These are phyloP conservation scores for Boulengeromyrus knoepffleri DNA, from an alignment of 2,113 vertebrate genomes.

Conservation along the genomic window DNA sequence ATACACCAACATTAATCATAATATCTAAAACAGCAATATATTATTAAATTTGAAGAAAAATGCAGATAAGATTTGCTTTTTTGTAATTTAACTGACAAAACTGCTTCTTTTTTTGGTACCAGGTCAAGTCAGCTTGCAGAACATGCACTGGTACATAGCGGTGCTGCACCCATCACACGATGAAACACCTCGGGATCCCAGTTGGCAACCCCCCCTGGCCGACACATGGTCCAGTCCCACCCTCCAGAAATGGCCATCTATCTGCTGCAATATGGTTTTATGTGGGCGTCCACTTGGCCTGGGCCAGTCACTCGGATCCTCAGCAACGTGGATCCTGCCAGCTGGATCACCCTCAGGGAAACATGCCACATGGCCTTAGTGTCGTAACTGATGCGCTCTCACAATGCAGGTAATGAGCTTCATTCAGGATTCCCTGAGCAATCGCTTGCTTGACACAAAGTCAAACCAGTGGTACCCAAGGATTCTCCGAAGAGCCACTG, in stretches of 20 bases:
- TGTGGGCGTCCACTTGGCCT: not conserved
- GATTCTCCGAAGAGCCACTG: not conserved
- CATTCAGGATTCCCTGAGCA: not conserved
- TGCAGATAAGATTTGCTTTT: too few relatives aligned
- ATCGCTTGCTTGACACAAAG: not conserved
- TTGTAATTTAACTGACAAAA: too few relatives aligned
- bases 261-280: not conserved
- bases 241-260: not conserved
- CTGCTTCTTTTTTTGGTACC: not conserved
- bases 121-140: not conserved
- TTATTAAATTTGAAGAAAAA: too few relatives aligned
- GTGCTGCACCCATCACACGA: too few relatives aligned
- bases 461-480: not conserved
- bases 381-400: not conserved
- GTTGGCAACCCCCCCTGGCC: too few relatives aligned
- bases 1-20: not conserved
- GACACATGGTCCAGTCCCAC: not conserved
- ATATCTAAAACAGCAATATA: not conserved
- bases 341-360: not conserved
- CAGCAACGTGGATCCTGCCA: not conserved
- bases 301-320: not conserved
- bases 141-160: not conserved
- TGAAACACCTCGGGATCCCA: not conserved
- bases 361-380: not conserved
- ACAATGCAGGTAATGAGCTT: not conserved